Conservation (phyloP, 2,888 invertebrate genomes). For the Eulithis prunata region DNA sequence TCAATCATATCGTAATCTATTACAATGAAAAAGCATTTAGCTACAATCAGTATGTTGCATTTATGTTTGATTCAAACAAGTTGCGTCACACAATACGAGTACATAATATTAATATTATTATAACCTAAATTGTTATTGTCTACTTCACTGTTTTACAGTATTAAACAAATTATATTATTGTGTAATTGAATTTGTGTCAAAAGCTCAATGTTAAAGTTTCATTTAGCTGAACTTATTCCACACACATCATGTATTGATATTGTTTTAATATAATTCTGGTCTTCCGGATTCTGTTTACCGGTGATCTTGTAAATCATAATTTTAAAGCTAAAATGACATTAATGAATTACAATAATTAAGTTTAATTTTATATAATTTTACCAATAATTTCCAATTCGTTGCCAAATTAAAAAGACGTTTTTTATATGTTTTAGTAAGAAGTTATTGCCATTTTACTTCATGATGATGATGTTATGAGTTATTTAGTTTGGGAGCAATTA, state of each 20-base stretch:
- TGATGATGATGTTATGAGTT: slow-evolving; percentile 45
- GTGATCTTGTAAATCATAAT: slow-evolving; percentile 27
- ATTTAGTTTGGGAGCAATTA: slow-evolving; percentile 44
- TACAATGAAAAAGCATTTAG: too few species aligned
- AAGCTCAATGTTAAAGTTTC: slow-evolving; percentile 71
- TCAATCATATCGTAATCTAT: neutral
- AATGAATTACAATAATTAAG: slow-evolving; percentile 25
- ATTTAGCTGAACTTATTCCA: slow-evolving; percentile 14
- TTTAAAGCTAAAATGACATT: slow-evolving; percentile 30
- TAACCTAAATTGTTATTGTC: slow-evolving; percentile 53
- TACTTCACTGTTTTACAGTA: slow-evolving; percentile 61
- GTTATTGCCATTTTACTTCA: slow-evolving; percentile 60
- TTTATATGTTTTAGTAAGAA: slow-evolving; percentile 43
- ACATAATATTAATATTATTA: slow-evolving; percentile 32
- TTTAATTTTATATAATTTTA: slow-evolving; percentile 30
- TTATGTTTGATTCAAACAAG: slow-evolving; percentile 26
- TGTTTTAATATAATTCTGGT: slow-evolving; percentile 43
- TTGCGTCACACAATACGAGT: slow-evolving; percentile 47
- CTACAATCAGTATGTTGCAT: neutral
- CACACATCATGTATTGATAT: slow-evolving; percentile 5
- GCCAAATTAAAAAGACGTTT: slow-evolving; percentile 43
- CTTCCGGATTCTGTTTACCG: slow-evolving; percentile 53
- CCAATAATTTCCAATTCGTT: slow-evolving; percentile 38
- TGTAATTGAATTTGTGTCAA: slow-evolving; percentile 68
- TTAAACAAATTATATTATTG: slow-evolving; percentile 60